phyloP scores from a whole-genome alignment of 2,888 invertebrate species.

The Synergus itoensis region DNA sequence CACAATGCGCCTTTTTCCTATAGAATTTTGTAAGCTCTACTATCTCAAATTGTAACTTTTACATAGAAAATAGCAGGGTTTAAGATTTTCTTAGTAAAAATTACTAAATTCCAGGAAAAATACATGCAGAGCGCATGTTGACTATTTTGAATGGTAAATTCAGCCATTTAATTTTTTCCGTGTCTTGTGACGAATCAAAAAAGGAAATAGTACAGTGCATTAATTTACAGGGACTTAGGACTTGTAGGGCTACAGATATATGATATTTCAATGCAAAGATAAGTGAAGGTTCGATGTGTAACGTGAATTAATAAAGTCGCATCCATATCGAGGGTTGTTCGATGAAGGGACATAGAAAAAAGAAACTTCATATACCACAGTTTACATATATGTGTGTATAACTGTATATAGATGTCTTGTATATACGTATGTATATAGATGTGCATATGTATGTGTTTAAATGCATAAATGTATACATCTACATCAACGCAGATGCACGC shows the following conservation, averaged over 20 bases:
- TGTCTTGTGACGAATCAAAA: too few species aligned
- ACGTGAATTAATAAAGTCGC: slow-evolving; percentile 63
- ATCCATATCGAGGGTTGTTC: slow-evolving; percentile 53
- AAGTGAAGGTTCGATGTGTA: slow-evolving; percentile 47
- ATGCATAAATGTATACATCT: slow-evolving; percentile 30
- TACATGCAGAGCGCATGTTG: too few species aligned
- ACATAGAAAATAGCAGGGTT: too few species aligned
- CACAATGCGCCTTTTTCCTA: too few species aligned
- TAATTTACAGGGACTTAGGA: slow-evolving; percentile 9
- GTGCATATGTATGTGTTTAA: not conserved
- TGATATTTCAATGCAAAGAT: slow-evolving; percentile 26
- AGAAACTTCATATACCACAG: slow-evolving; percentile 44
- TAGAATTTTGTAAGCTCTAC: too few species aligned
- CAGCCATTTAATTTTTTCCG: too few species aligned
- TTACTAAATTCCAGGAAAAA: too few species aligned
- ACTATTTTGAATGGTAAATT: too few species aligned
- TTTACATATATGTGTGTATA: slow-evolving; percentile 14
- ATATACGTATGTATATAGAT: not conserved
- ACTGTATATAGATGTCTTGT: slow-evolving; percentile 1
- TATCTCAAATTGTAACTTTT: too few species aligned
- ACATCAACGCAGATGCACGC: slow-evolving; percentile 54
- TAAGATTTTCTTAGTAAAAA: too few species aligned
- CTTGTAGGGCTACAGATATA: slow-evolving; percentile 6
- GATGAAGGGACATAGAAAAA: slow-evolving; percentile 46
- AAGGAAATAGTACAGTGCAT: too few species aligned